A percentile compares a stretch with the other conserved stretches of the same genome.
Evolutionary conservation across 2,797 vertebrate species (phyloP).

Genomic region (Poliocrania exsul): DNA sequence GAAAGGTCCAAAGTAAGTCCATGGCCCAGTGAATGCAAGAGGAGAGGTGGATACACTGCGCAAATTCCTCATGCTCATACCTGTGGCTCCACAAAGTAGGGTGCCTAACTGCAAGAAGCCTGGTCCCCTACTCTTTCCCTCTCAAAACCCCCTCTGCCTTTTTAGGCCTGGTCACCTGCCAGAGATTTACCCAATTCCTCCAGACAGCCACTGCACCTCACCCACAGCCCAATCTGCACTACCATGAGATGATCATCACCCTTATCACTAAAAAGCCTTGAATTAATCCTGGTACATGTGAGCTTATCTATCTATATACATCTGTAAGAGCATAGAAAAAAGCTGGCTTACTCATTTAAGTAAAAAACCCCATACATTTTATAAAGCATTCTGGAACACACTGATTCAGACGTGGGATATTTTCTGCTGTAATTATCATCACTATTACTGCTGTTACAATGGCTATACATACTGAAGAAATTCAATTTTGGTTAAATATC

Average conservation of each 20-base stretch:
- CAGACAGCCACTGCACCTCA: neutral
- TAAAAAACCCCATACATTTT: neutral
- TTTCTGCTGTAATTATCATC: neutral
- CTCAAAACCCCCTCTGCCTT: neutral
- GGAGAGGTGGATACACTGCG: neutral
- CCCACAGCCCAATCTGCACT: neutral
- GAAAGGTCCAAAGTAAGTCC: neutral
- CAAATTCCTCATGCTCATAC: neutral
- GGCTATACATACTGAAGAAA: neutral
- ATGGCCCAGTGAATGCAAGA: fast-evolving
- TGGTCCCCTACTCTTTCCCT: neutral
- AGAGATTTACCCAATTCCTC: neutral
- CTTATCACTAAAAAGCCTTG: neutral
- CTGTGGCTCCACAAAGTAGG: neutral
- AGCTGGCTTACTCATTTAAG: neutral
- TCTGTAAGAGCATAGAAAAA: neutral
- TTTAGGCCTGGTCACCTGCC: neutral
- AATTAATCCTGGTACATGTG: neutral
- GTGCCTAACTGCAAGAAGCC: neutral
- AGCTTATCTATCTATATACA: neutral
- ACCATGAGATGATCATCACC: neutral
- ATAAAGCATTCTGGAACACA: neutral
- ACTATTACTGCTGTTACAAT: neutral
- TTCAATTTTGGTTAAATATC: neutral
- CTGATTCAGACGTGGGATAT: neutral